Evolutionary conservation across 2,797 vertebrate genomes (phyloP), one percentile per base, ranked within the genome.

Genomic region (Cyclura pinguis): DNA sequence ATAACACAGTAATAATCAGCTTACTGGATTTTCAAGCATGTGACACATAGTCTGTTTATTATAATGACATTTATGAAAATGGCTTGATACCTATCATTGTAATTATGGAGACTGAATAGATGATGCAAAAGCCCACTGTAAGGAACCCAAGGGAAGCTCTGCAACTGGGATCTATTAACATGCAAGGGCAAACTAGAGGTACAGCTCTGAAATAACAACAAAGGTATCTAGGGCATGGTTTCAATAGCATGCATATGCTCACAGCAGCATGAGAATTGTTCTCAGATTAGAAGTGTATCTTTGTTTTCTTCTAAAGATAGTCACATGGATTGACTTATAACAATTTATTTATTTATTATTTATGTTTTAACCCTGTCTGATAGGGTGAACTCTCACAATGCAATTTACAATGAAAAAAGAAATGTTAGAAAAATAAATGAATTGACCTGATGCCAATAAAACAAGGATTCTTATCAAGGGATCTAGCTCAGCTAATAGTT

Each of bases 1-100:
- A 92, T n/a, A 92, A 87, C 91, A n/a, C 72, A 90, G 78, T 88
- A 83, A 90, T 93, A 90, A 92, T 93, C 90, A 93, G 90, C 85
- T 93, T 89, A 77, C 67, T 93, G 73, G n/a, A 87, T 93, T 94
- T 87, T 93, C 86, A 95, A 91, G 74, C 81, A 76, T 2, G 1
- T 85, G 14, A 38, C 74, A 80, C 64, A 29, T n/a, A 24, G 1
- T 74, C 57, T 89, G 32, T 90, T 93, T 94, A 69, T 94, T 91
- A 90, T 14, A 50, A 72, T 90, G 81, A 72, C 29, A 64, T 6
- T 86, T 92, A 95, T 89, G 92, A 95, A 93, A 88, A n/a, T 80
- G 4, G 2, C 88, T 76, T 92, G 76, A 88, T 82, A 90, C 80
- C 85, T 93, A 93, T 91, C 91, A 50, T 93, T 86, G 86, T n/a